These are phyloP conservation scores for Odontocolon sp. DNA, from an alignment of 2,888 invertebrate genomes.

Conservation along the genomic window DNA sequence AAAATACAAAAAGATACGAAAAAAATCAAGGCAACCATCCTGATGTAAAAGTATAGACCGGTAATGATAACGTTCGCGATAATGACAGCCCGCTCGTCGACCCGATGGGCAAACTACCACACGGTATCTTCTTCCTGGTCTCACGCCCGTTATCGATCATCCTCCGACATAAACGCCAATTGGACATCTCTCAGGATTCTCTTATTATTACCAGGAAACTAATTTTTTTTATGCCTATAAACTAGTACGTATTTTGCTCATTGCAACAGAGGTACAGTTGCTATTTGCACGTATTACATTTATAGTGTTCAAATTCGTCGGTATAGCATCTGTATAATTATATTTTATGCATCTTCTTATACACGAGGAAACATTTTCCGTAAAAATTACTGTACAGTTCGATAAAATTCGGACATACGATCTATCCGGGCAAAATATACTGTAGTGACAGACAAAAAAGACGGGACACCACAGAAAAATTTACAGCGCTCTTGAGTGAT, in stretches of 20 bases:
- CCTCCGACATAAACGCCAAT: conserved; percentile 8
- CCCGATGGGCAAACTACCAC: conserved; percentile 6
- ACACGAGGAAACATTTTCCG: no score
- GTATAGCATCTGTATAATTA: no score
- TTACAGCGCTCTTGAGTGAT: no score
- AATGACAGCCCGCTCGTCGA: conserved; percentile 30
- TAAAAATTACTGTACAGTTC: no score
- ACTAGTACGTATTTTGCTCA: background rate
- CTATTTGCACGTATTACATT: background rate
- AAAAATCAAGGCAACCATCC: background rate
- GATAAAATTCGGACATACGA: no score
- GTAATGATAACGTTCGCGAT: conserved; percentile 39
- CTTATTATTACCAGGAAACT: conserved; percentile 16
- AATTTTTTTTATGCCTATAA: background rate
- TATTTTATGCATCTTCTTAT: no score
- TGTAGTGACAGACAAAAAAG: no score
- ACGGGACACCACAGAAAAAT: no score
- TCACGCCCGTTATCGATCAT: conserved; percentile 29
- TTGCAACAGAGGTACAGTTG: background rate
- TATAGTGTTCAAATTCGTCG: background rate
- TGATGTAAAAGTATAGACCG: conserved; percentile 11
- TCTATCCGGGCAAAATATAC: no score
- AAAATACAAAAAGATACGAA: conserved; percentile 23
- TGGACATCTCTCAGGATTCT: conserved; percentile 1
- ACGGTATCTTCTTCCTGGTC: conserved; percentile 35